A percentile compares a stretch with the other conserved stretches of the same genome.
Conservation (phyloP, 2,113 vertebrate species). For the Tympanuchus pallidicinctus region DNA sequence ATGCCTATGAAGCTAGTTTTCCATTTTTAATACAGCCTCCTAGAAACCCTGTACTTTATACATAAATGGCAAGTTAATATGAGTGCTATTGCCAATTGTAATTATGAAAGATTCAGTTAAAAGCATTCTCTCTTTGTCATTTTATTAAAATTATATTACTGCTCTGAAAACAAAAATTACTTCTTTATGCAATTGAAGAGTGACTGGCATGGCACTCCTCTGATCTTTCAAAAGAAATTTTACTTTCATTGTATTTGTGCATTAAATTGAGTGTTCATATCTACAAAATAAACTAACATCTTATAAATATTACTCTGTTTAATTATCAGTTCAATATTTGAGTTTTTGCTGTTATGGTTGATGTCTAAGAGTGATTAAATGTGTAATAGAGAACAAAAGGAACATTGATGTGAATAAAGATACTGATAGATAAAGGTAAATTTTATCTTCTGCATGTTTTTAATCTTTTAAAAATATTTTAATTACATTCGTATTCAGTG, state of each 20-base stretch:
- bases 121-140: slow-evolving; percentile 23
- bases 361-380: slow-evolving; percentile 71
- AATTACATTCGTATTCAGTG: slow-evolving; percentile 67
- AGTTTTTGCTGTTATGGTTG: slow-evolving; percentile 57
- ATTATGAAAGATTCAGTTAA: slow-evolving; percentile 33
- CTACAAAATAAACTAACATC: slow-evolving; percentile 65
- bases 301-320: slow-evolving; percentile 66
- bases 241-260: slow-evolving; percentile 67
- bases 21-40: not conserved
- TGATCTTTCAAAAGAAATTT: slow-evolving; percentile 62
- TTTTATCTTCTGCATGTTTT: slow-evolving; percentile 54
- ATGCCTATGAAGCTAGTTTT: not conserved
- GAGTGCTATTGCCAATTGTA: not conserved
- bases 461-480: slow-evolving; percentile 57
- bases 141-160: slow-evolving; percentile 55
- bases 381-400: slow-evolving; percentile 67
- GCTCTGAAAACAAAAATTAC: slow-evolving; percentile 63
- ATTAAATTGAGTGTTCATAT: slow-evolving; percentile 66
- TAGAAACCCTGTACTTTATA: not conserved
- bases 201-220: slow-evolving; percentile 33
- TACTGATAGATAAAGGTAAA: slow-evolving; percentile 64
- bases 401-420: slow-evolving; percentile 72
- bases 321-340: slow-evolving; percentile 64
- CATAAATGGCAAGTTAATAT: slow-evolving; percentile 16
- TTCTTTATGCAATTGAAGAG: slow-evolving; percentile 42